Evolutionary conservation across 2,797 vertebrate genomes (phyloP).

Genomic region (Parambassis ranga): DNA sequence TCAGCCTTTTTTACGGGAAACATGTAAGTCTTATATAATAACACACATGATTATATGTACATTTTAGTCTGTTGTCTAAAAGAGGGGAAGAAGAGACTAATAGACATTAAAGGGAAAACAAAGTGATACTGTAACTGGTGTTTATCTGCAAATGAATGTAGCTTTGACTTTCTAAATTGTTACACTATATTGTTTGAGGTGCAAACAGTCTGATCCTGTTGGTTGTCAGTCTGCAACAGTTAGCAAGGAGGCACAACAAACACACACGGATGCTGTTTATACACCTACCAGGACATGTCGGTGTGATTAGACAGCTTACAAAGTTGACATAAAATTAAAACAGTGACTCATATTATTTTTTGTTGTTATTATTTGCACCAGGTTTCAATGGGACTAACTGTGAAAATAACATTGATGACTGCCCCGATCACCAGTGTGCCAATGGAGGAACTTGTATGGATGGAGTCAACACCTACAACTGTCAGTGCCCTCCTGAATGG

Average conservation of each 20-base stretch:
- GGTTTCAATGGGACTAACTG: slow-evolving; percentile 93
- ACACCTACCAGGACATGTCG: neutral
- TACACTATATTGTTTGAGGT: slow-evolving; percentile 59
- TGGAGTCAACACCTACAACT: slow-evolving; percentile 95
- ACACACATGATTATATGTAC: no score
- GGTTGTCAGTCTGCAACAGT: slow-evolving; percentile 31
- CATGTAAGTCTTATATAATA: no score
- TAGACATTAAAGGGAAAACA: neutral
- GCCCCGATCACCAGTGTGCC: slow-evolving; percentile 89
- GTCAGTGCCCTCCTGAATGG: slow-evolving; percentile 94
- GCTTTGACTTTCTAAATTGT: slow-evolving; percentile 21
- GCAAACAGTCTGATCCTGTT: slow-evolving; percentile 55
- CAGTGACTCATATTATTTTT: neutral
- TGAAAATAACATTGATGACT: slow-evolving; percentile 92
- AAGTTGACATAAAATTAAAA: neutral
- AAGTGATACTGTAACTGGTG: neutral
- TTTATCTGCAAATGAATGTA: slow-evolving; percentile 10
- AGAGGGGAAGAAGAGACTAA: neutral
- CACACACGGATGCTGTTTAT: slow-evolving; percentile 24
- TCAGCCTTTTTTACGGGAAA: neutral
- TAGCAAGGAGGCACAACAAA: slow-evolving; percentile 31
- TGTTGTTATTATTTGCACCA: slow-evolving; percentile 60
- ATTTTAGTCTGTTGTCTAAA: neutral
- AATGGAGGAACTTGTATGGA: slow-evolving; percentile 94
- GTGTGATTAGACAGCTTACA: neutral